Conservation (phyloP, 2,888 invertebrate genomes). For the Pediacus dermestoides region DNA sequence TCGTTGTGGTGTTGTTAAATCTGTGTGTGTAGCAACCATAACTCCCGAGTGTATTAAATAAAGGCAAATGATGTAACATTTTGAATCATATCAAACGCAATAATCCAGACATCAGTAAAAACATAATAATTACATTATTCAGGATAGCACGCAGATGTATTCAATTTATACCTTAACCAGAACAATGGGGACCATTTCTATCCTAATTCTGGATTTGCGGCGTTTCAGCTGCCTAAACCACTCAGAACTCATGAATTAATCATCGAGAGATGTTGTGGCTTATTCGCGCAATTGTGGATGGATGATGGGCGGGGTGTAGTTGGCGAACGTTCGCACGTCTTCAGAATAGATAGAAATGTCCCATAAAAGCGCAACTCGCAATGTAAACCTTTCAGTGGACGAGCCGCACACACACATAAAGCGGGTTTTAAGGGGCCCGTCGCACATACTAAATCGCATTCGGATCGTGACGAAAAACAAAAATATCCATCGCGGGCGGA, state of each 20-base stretch:
- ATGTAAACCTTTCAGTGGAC: slow-evolving; percentile 25
- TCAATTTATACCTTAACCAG: slow-evolving; percentile 38
- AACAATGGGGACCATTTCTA: slow-evolving; percentile 43
- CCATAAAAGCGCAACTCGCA: slow-evolving; percentile 32
- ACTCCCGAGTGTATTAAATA: slow-evolving; percentile 7
- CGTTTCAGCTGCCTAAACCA: slow-evolving; percentile 45
- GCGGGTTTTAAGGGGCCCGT: slow-evolving; percentile 9
- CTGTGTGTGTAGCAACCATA: too few relatives aligned
- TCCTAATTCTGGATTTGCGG: slow-evolving; percentile 48
- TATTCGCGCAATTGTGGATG: slow-evolving; percentile 34
- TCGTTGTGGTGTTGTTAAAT: too few relatives aligned
- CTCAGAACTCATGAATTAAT: slow-evolving; percentile 48
- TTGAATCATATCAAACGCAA: slow-evolving; percentile 23
- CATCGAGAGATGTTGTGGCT: slow-evolving; percentile 47
- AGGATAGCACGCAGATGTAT: slow-evolving; percentile 32
- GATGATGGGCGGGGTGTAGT: slow-evolving; percentile 12
- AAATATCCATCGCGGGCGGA: background rate
- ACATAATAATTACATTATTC: slow-evolving; percentile 33
- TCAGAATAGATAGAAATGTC: slow-evolving; percentile 37
- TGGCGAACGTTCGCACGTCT: slow-evolving; percentile 30
- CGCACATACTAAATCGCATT: slow-evolving; percentile 11
- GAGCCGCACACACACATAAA: slow-evolving; percentile 13
- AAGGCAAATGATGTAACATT: slow-evolving; percentile 13
- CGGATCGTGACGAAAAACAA: background rate
- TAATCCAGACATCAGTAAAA: slow-evolving; percentile 27